Evolutionary conservation across 2,797 vertebrate species (phyloP).

Genomic region (Cottoperca gobio): DNA sequence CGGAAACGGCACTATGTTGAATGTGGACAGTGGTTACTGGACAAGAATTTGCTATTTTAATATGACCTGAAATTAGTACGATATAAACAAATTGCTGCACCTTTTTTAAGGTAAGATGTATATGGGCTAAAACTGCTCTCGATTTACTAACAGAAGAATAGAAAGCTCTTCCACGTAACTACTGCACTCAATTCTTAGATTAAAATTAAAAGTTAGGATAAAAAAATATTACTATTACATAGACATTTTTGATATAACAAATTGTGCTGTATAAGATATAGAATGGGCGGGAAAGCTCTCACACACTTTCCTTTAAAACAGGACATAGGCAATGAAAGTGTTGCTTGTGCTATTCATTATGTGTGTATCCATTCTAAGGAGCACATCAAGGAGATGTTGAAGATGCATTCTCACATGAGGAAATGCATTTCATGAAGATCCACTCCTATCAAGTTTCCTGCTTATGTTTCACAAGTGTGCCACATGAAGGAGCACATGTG

Average conservation of each 20-base stretch:
- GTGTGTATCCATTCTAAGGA: slow-evolving; percentile 8
- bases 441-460: background rate
- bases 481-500: background rate
- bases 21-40: background rate
- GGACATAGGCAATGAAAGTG: background rate
- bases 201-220: background rate
- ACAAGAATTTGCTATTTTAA: background rate
- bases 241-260: background rate
- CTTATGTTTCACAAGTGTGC: background rate
- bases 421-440: slow-evolving; percentile 9
- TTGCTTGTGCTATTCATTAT: background rate
- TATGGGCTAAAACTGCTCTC: background rate
- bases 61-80: background rate
- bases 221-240: background rate
- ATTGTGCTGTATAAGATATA: background rate
- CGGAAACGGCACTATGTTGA: background rate
- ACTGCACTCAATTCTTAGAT: background rate
- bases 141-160: background rate
- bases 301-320: background rate
- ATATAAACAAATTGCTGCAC: too few relatives aligned
- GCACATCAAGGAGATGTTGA: background rate
- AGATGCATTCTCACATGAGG: background rate
- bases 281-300: background rate
- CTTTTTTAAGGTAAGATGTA: background rate
- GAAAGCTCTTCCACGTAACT: background rate